A percentile compares a stretch with the other conserved stretches of the same genome.
These are phyloP conservation scores for Megalonaias nervosa DNA, from an alignment of 1,140 invertebrate species.

Conservation along the genomic window DNA sequence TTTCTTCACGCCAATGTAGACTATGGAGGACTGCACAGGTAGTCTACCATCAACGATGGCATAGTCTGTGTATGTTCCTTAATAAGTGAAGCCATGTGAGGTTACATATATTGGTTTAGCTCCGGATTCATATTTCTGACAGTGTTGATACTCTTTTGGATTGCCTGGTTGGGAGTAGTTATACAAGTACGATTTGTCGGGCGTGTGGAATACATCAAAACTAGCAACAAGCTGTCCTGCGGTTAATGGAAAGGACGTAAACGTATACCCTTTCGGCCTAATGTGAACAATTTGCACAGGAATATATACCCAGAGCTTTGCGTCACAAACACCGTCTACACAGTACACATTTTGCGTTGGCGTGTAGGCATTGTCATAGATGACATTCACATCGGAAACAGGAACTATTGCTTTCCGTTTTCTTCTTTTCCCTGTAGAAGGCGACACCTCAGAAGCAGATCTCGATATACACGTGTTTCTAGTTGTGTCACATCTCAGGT, in stretches of 20 bases:
- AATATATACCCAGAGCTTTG: background rate
- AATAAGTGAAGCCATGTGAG: conserved; percentile 13
- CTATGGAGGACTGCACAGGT: background rate
- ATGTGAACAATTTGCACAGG: background rate
- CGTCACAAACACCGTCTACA: background rate
- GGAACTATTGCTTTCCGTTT: background rate
- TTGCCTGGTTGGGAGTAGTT: background rate
- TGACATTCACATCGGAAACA: background rate
- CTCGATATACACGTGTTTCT: conserved; percentile 11
- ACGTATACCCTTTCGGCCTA: conserved; percentile 1
- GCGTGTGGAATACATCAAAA: background rate
- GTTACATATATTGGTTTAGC: conserved; percentile 2
- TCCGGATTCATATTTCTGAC: background rate
- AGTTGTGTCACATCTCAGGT: conserved; percentile 10
- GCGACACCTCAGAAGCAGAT: too few species aligned
- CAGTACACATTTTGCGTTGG: background rate
- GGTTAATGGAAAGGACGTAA: conserved; percentile 17
- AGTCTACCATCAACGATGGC: conserved; percentile 1
- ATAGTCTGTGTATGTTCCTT: conserved; percentile 15
- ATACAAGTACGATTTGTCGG: background rate
- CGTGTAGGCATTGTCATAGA: background rate
- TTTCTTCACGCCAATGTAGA: conserved; percentile 3
- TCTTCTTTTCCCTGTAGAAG: background rate
- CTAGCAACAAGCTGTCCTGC: background rate
- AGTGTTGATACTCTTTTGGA: background rate